Evolutionary conservation across 1,140 invertebrate genomes (phyloP).

Genomic region (Drosophila takahashii): DNA sequence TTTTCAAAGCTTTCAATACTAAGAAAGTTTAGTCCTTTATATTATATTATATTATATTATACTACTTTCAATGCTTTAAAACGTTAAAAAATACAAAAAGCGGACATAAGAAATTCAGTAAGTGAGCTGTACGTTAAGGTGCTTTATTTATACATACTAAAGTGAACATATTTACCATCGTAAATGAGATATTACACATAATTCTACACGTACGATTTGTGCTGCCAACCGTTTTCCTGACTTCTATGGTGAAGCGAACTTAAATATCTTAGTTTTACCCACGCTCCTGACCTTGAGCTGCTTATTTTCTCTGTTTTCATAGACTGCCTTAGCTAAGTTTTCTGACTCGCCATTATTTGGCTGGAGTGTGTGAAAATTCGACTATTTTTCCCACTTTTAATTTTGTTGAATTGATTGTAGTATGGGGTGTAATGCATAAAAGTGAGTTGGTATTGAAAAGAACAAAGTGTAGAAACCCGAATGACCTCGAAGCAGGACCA

Average conservation of each 20-base stretch:
- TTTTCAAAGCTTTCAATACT: background rate
- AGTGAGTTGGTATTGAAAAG: constrained; percentile 31
- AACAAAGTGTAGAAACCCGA: constrained; percentile 21
- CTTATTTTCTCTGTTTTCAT: constrained; percentile 67
- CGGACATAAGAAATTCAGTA: background rate
- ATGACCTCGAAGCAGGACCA: constrained; percentile 8
- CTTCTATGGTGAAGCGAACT: background rate
- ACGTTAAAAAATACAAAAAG: no score
- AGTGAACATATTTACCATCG: background rate
- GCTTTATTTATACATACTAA: background rate
- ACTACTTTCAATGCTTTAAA: background rate
- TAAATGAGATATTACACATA: background rate
- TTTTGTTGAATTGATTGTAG: constrained; percentile 61
- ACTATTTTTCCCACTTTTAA: constrained; percentile 76
- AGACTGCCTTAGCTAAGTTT: constrained; percentile 22
- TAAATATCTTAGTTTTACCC: constrained; percentile 50
- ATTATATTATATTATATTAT: background rate
- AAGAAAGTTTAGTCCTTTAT: background rate
- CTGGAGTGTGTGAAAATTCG: constrained; percentile 69
- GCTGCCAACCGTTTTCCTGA: background rate
- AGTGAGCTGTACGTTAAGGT: background rate
- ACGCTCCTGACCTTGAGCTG: constrained; percentile 79
- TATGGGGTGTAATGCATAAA: constrained; percentile 28
- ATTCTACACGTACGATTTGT: background rate
- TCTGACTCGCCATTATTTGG: constrained; percentile 51